A percentile compares a stretch with the other conserved stretches of the same genome.
phyloP scores from a whole-genome alignment of 2,888 invertebrate genomes.

The Pocota personata region DNA sequence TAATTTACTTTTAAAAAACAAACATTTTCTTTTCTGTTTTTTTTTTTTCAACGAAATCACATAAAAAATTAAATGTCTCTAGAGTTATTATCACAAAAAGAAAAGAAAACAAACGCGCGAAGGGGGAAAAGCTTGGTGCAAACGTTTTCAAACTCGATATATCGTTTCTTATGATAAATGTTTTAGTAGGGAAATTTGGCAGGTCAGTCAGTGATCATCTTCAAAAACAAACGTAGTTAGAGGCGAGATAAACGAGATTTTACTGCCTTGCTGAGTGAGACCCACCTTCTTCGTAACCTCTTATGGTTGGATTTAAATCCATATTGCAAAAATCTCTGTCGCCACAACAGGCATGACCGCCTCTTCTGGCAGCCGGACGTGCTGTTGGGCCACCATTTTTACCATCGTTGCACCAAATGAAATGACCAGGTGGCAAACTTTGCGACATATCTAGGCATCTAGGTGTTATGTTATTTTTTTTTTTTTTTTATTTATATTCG shows the following conservation, averaged over 20 bases:
- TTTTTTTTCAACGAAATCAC: conserved; percentile 38
- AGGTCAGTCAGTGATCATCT: conserved; percentile 70
- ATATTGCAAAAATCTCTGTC: conserved; percentile 82
- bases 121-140: conserved; percentile 63
- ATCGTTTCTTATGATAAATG: conserved; percentile 36
- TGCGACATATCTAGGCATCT: conserved; percentile 81
- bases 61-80: conserved; percentile 18
- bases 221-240: conserved; percentile 71
- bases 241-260: conserved; percentile 58
- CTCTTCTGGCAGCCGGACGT: conserved; percentile 79
- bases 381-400: conserved; percentile 81
- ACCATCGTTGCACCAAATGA: conserved; percentile 82
- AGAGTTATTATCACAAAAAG: conserved; percentile 56
- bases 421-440: conserved; percentile 81
- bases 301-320: conserved; percentile 82
- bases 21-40: conserved; percentile 15
- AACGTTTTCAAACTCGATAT: conserved; percentile 47
- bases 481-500: conserved; percentile 37
- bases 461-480: conserved; percentile 53
- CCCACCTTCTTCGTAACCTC: conserved; percentile 75
- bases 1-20: conserved; percentile 31
- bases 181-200: conserved; percentile 69
- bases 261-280: conserved; percentile 28
- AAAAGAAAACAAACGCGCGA: conserved; percentile 57
- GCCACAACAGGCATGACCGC: conserved; percentile 81